Conservation (phyloP, 2,113 vertebrate species). For the Tapirus terrestris region DNA sequence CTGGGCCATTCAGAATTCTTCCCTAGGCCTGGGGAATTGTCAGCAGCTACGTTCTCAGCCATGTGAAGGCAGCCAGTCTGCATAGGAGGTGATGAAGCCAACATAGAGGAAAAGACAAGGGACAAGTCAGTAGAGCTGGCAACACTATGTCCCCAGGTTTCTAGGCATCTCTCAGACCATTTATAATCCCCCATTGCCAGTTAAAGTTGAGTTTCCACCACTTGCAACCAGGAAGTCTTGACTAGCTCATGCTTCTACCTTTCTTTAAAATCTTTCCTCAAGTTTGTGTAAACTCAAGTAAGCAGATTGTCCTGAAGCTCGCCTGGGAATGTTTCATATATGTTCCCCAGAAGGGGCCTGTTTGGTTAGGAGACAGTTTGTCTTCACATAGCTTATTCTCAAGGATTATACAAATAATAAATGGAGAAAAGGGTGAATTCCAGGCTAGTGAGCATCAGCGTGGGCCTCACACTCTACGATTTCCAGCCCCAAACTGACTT, state of each 20-base stretch:
- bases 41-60: background rate
- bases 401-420: background rate
- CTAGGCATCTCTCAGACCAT: background rate
- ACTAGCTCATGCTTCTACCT: background rate
- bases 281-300: constrained; percentile 1
- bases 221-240: background rate
- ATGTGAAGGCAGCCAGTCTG: background rate
- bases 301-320: background rate
- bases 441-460: background rate
- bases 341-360: background rate
- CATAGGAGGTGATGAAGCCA: background rate
- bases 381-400: background rate
- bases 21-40: background rate
- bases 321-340: background rate
- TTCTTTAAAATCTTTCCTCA: background rate
- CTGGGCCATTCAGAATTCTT: background rate
- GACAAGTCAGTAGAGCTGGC: background rate
- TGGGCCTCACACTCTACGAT: background rate
- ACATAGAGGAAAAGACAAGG: background rate
- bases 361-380: background rate
- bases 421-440: background rate
- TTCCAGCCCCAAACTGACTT: background rate
- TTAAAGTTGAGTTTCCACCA: background rate
- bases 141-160: background rate
- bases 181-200: background rate